Evolutionary conservation across 2,888 invertebrate species (phyloP).

Genomic region (Mellilla xanthometata): DNA sequence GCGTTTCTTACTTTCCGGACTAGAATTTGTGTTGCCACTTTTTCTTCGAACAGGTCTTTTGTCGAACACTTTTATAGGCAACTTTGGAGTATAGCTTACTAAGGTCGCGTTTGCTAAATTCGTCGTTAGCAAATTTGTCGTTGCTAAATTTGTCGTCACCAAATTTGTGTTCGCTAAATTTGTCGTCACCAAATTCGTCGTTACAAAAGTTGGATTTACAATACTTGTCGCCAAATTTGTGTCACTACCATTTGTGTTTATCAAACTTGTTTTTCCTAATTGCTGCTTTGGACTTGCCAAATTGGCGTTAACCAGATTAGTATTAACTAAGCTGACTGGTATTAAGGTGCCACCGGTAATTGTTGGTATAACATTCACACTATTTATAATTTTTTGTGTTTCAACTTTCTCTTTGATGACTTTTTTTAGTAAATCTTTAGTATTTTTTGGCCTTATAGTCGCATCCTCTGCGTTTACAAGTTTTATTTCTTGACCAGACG

Average conservation of each 20-base stretch:
- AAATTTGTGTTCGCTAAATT: conserved; percentile 2
- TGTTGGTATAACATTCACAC: conserved; percentile 38
- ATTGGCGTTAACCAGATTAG: neutral
- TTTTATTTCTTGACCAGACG: conserved; percentile 61
- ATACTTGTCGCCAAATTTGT: neutral
- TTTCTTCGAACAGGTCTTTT: conserved; percentile 46
- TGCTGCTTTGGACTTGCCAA: too few relatives aligned
- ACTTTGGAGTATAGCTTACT: conserved; percentile 43
- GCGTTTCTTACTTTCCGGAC: conserved; percentile 7
- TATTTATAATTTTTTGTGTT: conserved; percentile 32
- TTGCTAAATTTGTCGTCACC: neutral
- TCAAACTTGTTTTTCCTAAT: too few relatives aligned
- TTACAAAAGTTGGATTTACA: conserved; percentile 2
- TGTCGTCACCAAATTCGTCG: neutral
- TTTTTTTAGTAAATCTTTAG: conserved; percentile 58
- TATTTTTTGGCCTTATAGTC: conserved; percentile 34
- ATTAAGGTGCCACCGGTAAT: conserved; percentile 55
- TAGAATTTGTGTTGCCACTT: conserved; percentile 11
- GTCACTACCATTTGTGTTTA: too few relatives aligned
- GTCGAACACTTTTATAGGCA: conserved; percentile 39
- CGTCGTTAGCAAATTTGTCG: neutral
- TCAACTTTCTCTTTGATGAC: conserved; percentile 53
- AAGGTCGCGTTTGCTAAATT: neutral
- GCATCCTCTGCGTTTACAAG: conserved; percentile 58
- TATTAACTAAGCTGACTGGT: conserved; percentile 38